A percentile compares a stretch with the other conserved stretches of the same genome.
Conservation (phyloP, 2,113 vertebrate species). For the Hemibagrus wyckioides region DNA sequence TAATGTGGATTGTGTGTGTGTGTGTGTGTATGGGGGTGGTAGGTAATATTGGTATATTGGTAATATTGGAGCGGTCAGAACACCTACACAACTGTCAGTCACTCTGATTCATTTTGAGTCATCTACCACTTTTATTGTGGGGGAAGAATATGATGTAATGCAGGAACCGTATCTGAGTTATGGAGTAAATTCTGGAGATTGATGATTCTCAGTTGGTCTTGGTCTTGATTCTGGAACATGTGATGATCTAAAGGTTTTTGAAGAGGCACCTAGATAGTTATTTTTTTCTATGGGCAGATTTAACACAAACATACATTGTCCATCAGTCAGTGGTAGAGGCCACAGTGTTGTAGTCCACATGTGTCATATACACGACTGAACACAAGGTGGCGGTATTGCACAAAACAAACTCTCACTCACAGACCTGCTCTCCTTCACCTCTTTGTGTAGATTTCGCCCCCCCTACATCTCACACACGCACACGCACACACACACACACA, state of each 20-base stretch:
- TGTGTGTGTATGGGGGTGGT: too few relatives aligned
- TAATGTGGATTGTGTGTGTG: too few relatives aligned
- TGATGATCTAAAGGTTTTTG: background rate
- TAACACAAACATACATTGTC: background rate
- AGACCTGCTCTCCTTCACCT: background rate
- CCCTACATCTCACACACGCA: constrained; percentile 13
- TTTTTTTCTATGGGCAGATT: background rate
- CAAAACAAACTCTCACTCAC: constrained; percentile 8
- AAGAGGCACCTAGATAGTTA: too few relatives aligned
- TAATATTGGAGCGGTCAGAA: too few relatives aligned
- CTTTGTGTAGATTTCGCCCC: background rate
- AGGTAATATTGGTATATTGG: too few relatives aligned
- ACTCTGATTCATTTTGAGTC: too few relatives aligned
- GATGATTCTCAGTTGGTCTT: background rate
- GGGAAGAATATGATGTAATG: too few relatives aligned
- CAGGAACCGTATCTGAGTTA: too few relatives aligned
- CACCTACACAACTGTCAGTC: too few relatives aligned
- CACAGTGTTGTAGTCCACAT: background rate
- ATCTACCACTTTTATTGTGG: too few relatives aligned
- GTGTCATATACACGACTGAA: background rate
- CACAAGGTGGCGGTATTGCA: constrained; percentile 46
- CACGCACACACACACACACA: constrained; percentile 29
- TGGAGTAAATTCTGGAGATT: too few relatives aligned
- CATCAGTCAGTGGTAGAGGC: too few relatives aligned
- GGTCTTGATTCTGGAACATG: background rate